phyloP scores from a whole-genome alignment of 2,888 invertebrate species.

The Plusia festucae region DNA sequence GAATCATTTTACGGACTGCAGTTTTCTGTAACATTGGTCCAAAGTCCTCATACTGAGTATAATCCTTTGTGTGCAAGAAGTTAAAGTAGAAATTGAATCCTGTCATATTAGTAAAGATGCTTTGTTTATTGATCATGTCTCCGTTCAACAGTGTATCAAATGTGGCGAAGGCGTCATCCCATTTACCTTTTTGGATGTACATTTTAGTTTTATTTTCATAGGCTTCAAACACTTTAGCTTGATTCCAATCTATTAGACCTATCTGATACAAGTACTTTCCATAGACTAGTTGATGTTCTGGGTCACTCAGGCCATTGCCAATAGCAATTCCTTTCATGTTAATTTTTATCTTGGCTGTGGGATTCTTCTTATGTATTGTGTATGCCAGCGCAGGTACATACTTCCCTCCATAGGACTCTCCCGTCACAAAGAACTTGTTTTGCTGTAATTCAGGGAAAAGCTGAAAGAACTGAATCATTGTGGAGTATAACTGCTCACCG shows the following conservation, averaged over 20 bases:
- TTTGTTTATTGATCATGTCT: conserved; percentile 89
- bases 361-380: conserved; percentile 91
- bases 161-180: conserved; percentile 91
- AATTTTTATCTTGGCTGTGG: conserved; percentile 91
- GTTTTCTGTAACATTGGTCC: conserved; percentile 90
- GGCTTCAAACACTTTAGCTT: conserved; percentile 88
- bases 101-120: conserved; percentile 92
- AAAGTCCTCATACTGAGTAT: conserved; percentile 86
- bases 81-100: conserved; percentile 94
- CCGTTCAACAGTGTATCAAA: conserved; percentile 93
- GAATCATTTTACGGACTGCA: conserved; percentile 92
- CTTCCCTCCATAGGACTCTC: conserved; percentile 96
- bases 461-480: conserved; percentile 94
- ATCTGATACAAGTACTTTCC: conserved; percentile 94
- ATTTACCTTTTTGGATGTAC: conserved; percentile 91
- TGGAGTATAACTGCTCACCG: conserved; percentile 93
- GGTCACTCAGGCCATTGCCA: conserved; percentile 95
- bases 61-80: conserved; percentile 90
- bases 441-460: conserved; percentile 93
- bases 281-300: conserved; percentile 93
- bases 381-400: conserved; percentile 93
- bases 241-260: conserved; percentile 92
- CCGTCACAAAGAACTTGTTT: conserved; percentile 95
- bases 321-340: conserved; percentile 93
- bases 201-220: conserved; percentile 89